Evolutionary conservation across 2,113 vertebrate species (phyloP), one percentile per base, ranked within the genome.

Genomic region (Diadophis punctatus): DNA sequence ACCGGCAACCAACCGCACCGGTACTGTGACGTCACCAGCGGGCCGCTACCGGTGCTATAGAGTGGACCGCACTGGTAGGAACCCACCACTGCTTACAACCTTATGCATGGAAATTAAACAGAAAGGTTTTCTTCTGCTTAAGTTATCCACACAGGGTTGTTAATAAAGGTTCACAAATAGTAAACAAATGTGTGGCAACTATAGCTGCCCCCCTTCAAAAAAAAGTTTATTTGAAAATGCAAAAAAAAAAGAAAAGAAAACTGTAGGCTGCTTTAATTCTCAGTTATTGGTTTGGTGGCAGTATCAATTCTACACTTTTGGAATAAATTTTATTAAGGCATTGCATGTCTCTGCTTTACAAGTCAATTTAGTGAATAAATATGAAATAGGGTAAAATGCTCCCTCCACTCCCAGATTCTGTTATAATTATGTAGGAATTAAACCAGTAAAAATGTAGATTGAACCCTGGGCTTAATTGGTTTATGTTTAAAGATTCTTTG

Each of bases 401-500:
- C 93, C 27, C 95, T 91, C 93, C 94, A 96, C 55, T 95, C 93
- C 94, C 95, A 95, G 96, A 96, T 96, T 92, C 90, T 94, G 93
- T 96, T 93, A 96, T 95, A 97, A 97, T 97, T 97, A 97, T 93
- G 94, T 91, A 95, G 95, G 94, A 97, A 96, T 96, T 96, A 97
- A 96, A 97, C 95, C 96, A 96, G 97, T 96, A 97, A 97, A 97
- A 97, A 97, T 96, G 96, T 97, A 97, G 97, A 97, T 97, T 97
- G 96, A 98, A 97, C 97, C 97, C 97, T 97, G 94, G 97, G 97
- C 97, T 97, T 98, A 97, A 98, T 97, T 97, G 97, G 98, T 98
- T 98, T 98, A 98, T 96, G 96, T 97, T 98, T 97, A 97, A 98
- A 98, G 96, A 98, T 98, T 98, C 97, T 98, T 98, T 98, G 98